Percentiles rank a stretch among this genome's conserved stretches.
Evolutionary conservation across 2,797 vertebrate species (phyloP).

Genomic region (Pogonophryne albipinna): DNA sequence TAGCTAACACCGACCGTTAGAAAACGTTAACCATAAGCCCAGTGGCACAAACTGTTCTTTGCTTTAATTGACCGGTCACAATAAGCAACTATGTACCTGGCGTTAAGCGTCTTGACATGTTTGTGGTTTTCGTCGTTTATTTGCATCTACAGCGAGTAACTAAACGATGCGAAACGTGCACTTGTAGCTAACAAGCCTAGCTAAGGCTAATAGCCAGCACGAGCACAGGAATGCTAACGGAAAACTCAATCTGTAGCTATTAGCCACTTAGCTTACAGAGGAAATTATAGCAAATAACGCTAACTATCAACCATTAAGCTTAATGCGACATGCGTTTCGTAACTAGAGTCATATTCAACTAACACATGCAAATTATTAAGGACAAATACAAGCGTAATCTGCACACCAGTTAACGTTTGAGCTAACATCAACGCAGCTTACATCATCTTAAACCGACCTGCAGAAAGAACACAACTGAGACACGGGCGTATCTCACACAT

Average conservation of each 20-base stretch:
- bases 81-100: fast-evolving
- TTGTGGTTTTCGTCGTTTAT: background rate
- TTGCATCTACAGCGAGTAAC: background rate
- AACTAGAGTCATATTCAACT: fast-evolving
- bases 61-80: fast-evolving
- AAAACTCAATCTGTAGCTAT: background rate
- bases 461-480: background rate
- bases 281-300: background rate
- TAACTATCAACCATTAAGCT: fast-evolving
- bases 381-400: background rate
- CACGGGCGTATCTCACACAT: fast-evolving
- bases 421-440: slow-evolving; percentile 32
- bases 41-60: no score
- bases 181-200: slow-evolving; percentile 28
- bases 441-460: background rate
- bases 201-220: slow-evolving; percentile 45
- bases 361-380: fast-evolving
- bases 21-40: background rate
- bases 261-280: background rate
- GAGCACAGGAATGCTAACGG: slow-evolving; percentile 28
- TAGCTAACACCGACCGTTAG: background rate
- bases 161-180: slow-evolving; percentile 29
- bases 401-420: slow-evolving; percentile 11
- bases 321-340: fast-evolving
- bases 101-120: fast-evolving